Base-by-base conservation (phyloP, 2,797 vertebrate genomes). In the Bucorvus abyssinicus region DNA sequence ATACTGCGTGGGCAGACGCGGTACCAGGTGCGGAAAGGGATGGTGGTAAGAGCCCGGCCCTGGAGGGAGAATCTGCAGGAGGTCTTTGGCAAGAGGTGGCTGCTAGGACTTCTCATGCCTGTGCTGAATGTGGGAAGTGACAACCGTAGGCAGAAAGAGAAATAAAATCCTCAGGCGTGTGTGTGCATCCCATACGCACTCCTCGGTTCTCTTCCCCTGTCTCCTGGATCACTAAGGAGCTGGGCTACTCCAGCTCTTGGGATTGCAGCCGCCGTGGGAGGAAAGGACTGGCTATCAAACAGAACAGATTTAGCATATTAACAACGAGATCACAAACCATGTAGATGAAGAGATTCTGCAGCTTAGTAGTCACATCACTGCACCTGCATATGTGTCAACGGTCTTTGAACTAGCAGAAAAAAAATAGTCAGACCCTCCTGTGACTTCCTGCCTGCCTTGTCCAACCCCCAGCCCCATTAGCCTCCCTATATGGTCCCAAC, bases 11-110 rank as follows among this genome's bases (percentile, higher is more conserved):
- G 99, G 22, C 99, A 99, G 97, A 99, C 99, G 3, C 99, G 99
- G 97, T 99, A 99, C 97, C 99, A 99, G 98, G 95, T 98, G 97
- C 98, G 98, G 95, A 98, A 98, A 79, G 99, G 99, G 50, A 90
- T 98, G 86, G 97, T 98, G 14, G 97, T 98, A 80, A 98, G 98
- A 95, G 97, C 97, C 63, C 97, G 95, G 67, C 97, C 97, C 55
- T 99, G 99, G 99, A 98, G 95, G 88, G 97, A 97, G 97, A 99
- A 99, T 96, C 98, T 99, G 16, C 98, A 97, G 70, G 99, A 99
- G n/a, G 99, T 99, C 77, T 99, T 99, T 60, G 99, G 99, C 19
- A 98, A 98, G 93, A 98, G 98, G 86, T 99, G 99, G 99, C 97
- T 99, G 60, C 96, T 99, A 70, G 99, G 99, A 57, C 98, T 99